Percentiles rank a stretch among this genome's conserved stretches.
Conservation (phyloP, 2,113 vertebrate genomes). For the Arothron firmamentum region DNA sequence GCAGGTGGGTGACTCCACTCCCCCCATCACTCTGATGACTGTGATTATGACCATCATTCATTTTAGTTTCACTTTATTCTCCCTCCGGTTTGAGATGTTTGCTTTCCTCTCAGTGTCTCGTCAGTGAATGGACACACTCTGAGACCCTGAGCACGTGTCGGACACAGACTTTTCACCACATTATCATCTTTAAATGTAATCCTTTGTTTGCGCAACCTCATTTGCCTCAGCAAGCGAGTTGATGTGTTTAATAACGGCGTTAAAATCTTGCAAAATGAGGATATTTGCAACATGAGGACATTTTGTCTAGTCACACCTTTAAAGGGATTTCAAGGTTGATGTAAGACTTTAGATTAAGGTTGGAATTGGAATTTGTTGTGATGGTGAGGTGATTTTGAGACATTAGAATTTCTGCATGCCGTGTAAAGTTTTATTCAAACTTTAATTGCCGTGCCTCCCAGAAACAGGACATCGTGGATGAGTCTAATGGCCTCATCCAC, state of each 20-base stretch:
- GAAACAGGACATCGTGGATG: conserved; percentile 81
- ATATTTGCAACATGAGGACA: background rate
- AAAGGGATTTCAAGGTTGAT: background rate
- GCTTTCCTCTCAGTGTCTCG: too few species aligned
- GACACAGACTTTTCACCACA: background rate
- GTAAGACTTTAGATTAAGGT: too few species aligned
- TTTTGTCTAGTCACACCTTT: background rate
- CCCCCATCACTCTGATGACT: conserved; percentile 27
- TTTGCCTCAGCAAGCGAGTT: conserved; percentile 28
- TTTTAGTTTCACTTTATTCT: conserved; percentile 35
- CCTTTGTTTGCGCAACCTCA: conserved; percentile 38
- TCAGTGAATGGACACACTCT: too few species aligned
- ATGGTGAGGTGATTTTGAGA: too few species aligned
- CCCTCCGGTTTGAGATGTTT: conserved; percentile 1
- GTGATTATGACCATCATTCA: conserved; percentile 19
- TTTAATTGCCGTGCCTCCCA: conserved; percentile 48
- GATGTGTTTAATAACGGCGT: conserved; percentile 45
- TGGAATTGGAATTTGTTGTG: too few species aligned
- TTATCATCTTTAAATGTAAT: conserved; percentile 19
- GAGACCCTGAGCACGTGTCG: background rate
- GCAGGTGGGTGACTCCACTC: conserved; percentile 83
- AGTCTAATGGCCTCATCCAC: conserved; percentile 82
- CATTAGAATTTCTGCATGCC: too few species aligned
- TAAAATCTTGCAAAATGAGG: conserved; percentile 26
- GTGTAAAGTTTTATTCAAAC: conserved; percentile 11